These are phyloP conservation scores for Esox masquinongy DNA, from an alignment of 2,797 vertebrate species.

Conservation along the genomic window DNA sequence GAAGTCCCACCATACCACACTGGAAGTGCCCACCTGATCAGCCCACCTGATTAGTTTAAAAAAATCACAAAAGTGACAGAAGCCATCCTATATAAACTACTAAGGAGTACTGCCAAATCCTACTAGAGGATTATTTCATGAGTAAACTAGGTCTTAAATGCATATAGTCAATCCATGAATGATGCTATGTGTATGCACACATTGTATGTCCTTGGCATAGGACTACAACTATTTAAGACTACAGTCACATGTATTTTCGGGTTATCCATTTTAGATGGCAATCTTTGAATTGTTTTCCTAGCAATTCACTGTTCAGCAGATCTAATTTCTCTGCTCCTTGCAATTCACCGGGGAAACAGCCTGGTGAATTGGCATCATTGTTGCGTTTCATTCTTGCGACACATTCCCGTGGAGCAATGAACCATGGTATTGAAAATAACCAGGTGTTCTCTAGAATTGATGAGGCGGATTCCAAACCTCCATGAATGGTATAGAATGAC, in stretches of 20 bases:
- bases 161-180: neutral
- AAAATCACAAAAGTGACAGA: too few species aligned
- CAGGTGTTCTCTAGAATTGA: slow-evolving; percentile 42
- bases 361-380: slow-evolving; percentile 31
- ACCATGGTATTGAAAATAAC: slow-evolving; percentile 44
- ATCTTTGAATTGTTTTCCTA: neutral
- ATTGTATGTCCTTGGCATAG: neutral
- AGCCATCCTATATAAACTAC: too few species aligned
- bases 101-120: neutral
- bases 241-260: neutral
- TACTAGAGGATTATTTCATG: neutral
- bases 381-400: slow-evolving; percentile 38
- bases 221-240: neutral
- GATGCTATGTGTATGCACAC: neutral
- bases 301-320: neutral
- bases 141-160: neutral
- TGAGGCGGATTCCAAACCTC: slow-evolving; percentile 44
- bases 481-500: slow-evolving; percentile 44
- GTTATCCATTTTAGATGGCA: neutral
- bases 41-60: too few species aligned
- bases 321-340: neutral
- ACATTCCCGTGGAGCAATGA: slow-evolving; percentile 28
- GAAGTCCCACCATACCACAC: too few species aligned
- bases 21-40: too few species aligned
- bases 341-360: slow-evolving; percentile 30